A percentile compares a stretch with the other conserved stretches of the same genome.
These are phyloP conservation scores for Zosterops hypoxanthus DNA, from an alignment of 2,113 vertebrate species.

Conservation along the genomic window DNA sequence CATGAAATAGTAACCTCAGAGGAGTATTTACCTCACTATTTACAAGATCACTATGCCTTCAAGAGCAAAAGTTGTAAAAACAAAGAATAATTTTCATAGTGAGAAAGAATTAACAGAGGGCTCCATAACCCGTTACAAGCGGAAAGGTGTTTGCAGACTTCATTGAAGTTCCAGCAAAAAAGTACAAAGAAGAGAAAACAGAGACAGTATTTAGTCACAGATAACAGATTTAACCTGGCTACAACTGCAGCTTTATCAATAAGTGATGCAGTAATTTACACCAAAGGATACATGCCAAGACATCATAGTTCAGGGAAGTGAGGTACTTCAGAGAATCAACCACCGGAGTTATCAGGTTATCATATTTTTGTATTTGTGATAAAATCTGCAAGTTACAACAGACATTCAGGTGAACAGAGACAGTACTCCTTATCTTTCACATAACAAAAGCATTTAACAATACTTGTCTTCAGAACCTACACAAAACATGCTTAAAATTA, in stretches of 20 bases:
- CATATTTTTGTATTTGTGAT: conserved; percentile 98
- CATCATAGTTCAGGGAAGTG: conserved; percentile 97
- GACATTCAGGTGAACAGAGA: not conserved
- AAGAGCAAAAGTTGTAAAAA: not conserved
- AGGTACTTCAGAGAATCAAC: conserved; percentile 99
- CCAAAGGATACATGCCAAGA: conserved; percentile 98
- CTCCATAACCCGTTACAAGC: not conserved
- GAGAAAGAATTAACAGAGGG: not conserved
- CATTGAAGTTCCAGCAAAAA: not conserved
- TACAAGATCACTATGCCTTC: not conserved
- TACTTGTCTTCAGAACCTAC: not conserved
- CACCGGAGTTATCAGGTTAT: conserved; percentile 96
- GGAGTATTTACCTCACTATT: not conserved
- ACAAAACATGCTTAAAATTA: not conserved
- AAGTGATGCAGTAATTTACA: not conserved
- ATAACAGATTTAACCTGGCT: not conserved
- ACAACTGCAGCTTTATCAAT: not conserved
- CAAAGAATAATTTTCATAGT: not conserved
- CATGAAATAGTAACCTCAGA: not conserved
- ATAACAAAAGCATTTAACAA: not conserved
- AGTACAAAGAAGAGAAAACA: not conserved
- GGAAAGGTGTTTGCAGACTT: not conserved
- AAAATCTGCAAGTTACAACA: conserved; percentile 84
- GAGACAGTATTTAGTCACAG: not conserved
- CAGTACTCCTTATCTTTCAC: not conserved